A percentile compares a stretch with the other conserved stretches of the same genome.
These are phyloP conservation scores for Mirza zaza DNA, from an alignment of 2,113 vertebrate genomes.

Conservation along the genomic window DNA sequence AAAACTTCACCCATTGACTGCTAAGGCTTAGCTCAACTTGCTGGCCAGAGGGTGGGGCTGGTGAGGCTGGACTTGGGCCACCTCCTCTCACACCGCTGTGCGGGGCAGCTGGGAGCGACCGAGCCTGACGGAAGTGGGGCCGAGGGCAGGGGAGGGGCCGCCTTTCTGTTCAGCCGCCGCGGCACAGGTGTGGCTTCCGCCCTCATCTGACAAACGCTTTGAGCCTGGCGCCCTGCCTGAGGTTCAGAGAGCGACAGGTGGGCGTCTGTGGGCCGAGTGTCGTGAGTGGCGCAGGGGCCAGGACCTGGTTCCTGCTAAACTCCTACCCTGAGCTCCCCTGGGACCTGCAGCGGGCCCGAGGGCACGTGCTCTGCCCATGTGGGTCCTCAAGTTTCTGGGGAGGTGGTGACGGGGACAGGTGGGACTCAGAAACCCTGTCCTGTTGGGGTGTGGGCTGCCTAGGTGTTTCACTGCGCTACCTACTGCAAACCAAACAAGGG, in stretches of 20 bases:
- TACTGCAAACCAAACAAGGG: slow-evolving; percentile 68
- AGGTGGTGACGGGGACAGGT: background rate
- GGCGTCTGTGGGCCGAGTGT: background rate
- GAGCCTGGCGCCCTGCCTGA: background rate
- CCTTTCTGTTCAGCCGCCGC: background rate
- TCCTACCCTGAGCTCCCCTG: slow-evolving; percentile 43
- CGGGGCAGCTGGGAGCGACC: background rate
- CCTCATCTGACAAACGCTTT: background rate
- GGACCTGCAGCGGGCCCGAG: slow-evolving; percentile 21
- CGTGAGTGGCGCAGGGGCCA: background rate
- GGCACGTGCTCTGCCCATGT: background rate
- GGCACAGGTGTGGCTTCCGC: background rate
- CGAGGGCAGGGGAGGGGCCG: background rate
- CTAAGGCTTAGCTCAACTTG: slow-evolving; percentile 68
- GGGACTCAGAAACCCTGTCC: background rate
- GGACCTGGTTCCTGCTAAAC: background rate
- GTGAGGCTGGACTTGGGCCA: background rate
- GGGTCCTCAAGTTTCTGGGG: slow-evolving; percentile 24
- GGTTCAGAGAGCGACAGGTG: background rate
- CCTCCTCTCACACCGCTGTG: background rate
- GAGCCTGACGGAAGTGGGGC: fast-evolving
- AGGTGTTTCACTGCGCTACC: slow-evolving; percentile 78
- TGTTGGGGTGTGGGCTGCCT: background rate
- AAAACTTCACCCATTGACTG: slow-evolving; percentile 80
- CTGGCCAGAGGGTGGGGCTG: background rate